A percentile compares a stretch with the other conserved stretches of the same genome.
phyloP scores from a whole-genome alignment of 2,888 invertebrate species.

The Protodeltote pygarga region DNA sequence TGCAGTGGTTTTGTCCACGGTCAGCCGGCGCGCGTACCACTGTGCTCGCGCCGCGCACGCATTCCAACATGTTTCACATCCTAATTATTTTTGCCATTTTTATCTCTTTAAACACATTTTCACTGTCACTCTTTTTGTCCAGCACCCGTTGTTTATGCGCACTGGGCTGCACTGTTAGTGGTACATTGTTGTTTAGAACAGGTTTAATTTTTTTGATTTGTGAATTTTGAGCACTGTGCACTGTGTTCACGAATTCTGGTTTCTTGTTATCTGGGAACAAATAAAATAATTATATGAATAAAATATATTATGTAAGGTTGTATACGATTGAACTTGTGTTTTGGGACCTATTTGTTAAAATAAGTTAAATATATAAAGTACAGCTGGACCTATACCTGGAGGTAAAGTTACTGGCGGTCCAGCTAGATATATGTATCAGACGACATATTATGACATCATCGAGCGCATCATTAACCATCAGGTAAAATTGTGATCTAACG shows the following conservation, averaged over 20 bases:
- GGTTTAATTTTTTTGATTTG: constrained; percentile 24
- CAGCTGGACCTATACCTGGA: no score
- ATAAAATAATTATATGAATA: background rate
- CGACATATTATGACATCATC: no score
- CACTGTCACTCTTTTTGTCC: constrained; percentile 19
- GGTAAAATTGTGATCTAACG: no score
- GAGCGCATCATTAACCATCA: no score
- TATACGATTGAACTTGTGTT: no score
- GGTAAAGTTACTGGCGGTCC: no score
- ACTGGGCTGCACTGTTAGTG: constrained; percentile 15
- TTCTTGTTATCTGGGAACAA: constrained; percentile 23
- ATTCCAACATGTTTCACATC: constrained; percentile 82
- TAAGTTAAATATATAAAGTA: no score
- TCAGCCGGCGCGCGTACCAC: constrained; percentile 61
- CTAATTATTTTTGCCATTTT: constrained; percentile 55
- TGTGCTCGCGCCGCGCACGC: constrained; percentile 72
- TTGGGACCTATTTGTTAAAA: no score
- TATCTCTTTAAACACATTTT: constrained; percentile 62
- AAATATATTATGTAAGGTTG: background rate
- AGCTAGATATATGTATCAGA: no score
- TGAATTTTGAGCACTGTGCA: constrained; percentile 14
- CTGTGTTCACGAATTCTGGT: constrained; percentile 11
- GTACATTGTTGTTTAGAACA: constrained; percentile 22
- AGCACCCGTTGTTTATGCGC: constrained; percentile 2
- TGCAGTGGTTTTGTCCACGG: constrained; percentile 18